phyloP scores from a whole-genome alignment of 1,140 invertebrate species.

The Eufriesea mexicana region DNA sequence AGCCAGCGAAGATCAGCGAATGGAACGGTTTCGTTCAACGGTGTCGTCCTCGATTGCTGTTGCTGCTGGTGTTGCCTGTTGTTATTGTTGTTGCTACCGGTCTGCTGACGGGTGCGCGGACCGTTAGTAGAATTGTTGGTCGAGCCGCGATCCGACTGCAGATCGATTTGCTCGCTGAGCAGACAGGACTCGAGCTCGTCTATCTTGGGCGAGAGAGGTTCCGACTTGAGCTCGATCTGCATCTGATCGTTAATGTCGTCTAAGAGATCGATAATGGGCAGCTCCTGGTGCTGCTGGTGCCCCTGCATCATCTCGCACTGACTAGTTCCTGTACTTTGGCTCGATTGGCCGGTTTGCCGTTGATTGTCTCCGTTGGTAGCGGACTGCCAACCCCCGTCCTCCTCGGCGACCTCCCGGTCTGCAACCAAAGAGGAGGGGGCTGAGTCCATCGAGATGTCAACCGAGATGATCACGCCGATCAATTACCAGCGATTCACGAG shows the following conservation, averaged over 20 bases:
- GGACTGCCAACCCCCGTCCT: constrained; percentile 82
- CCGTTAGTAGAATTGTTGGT: neutral
- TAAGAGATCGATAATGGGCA: constrained; percentile 79
- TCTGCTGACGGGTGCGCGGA: constrained; percentile 6
- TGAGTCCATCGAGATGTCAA: constrained; percentile 75
- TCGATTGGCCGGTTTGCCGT: constrained; percentile 66
- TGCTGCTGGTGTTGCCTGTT: constrained; percentile 32
- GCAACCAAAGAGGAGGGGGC: constrained; percentile 83
- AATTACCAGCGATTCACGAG: constrained; percentile 8
- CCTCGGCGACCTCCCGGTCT: constrained; percentile 82
- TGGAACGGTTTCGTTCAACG: constrained; percentile 29
- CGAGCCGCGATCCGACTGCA: constrained; percentile 40
- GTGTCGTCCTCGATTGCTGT: constrained; percentile 1
- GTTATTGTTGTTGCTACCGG: neutral
- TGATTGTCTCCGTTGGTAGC: constrained; percentile 69
- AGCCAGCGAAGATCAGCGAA: constrained; percentile 56
- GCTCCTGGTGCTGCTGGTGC: constrained; percentile 66
- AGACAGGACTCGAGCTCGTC: constrained; percentile 73
- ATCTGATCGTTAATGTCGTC: constrained; percentile 78
- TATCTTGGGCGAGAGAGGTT: constrained; percentile 76
- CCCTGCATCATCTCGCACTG: constrained; percentile 54
- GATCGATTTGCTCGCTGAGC: constrained; percentile 57
- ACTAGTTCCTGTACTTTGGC: constrained; percentile 70
- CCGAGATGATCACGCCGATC: constrained; percentile 60
- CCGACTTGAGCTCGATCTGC: constrained; percentile 77